These are phyloP conservation scores for Hyperoodon ampullatus DNA, from an alignment of 2,113 vertebrate species.

Conservation along the genomic window DNA sequence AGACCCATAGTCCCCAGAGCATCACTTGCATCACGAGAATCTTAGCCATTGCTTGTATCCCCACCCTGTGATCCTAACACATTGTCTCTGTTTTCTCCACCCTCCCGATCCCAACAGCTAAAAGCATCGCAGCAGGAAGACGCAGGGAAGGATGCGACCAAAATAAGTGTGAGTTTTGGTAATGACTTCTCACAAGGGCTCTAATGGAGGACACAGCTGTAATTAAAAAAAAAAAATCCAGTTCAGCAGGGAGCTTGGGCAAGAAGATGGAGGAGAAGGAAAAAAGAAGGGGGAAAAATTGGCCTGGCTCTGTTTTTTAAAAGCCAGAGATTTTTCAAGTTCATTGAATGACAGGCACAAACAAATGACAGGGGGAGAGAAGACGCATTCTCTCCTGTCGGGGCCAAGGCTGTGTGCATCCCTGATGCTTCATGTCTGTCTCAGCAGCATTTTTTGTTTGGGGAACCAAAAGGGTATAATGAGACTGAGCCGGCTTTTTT, in stretches of 20 bases:
- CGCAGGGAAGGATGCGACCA: conserved; percentile 91
- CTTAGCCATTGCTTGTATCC: neutral
- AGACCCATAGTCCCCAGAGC: accelerated
- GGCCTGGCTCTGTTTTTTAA: conserved; percentile 43
- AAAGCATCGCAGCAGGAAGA: conserved; percentile 88
- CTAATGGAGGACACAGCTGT: neutral
- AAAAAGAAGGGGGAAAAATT: neutral
- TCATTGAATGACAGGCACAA: conserved; percentile 60
- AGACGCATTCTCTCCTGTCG: conserved; percentile 24
- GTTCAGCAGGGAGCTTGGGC: conserved; percentile 15
- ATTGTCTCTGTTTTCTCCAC: conserved; percentile 57
- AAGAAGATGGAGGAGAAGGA: conserved; percentile 40
- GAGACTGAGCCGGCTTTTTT: neutral
- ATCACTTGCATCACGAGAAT: neutral
- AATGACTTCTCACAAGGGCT: conserved; percentile 42
- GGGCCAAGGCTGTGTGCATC: conserved; percentile 50
- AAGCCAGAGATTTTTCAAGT: conserved; percentile 72
- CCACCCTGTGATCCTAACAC: conserved; percentile 58
- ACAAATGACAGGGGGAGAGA: conserved; percentile 61
- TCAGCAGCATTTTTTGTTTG: conserved; percentile 48
- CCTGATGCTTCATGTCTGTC: neutral
- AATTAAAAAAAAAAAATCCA: neutral
- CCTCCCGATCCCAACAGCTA: conserved; percentile 85
- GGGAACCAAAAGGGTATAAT: conserved; percentile 17
- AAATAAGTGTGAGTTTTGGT: conserved; percentile 96